Conservation (phyloP, 2,888 invertebrate species). For the Tenthredo notha region DNA sequence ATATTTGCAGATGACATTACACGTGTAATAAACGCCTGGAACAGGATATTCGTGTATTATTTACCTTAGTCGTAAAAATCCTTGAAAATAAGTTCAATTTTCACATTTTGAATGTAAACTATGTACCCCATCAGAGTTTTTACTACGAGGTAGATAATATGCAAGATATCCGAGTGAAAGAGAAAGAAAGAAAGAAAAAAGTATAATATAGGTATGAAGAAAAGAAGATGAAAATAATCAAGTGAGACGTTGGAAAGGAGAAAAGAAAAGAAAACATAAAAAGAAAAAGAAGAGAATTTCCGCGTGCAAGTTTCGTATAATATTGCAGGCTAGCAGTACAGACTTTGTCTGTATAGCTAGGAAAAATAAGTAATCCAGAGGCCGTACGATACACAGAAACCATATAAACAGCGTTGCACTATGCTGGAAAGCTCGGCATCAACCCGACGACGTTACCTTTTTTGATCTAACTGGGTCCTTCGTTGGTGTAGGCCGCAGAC, state of each 20-base stretch:
- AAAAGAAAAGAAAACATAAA: background rate
- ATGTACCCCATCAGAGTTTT: too few relatives aligned
- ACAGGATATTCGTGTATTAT: too few relatives aligned
- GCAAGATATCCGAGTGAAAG: background rate
- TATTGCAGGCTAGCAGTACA: background rate
- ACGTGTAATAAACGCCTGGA: too few relatives aligned
- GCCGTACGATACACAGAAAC: slow-evolving; percentile 74
- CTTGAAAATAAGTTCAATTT: too few relatives aligned
- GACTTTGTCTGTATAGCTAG: background rate
- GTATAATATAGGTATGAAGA: background rate
- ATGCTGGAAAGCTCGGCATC: slow-evolving; percentile 6
- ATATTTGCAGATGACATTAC: too few relatives aligned
- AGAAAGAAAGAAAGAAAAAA: background rate
- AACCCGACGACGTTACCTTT: background rate
- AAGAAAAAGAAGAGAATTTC: background rate
- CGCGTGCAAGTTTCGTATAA: background rate
- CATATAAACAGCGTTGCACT: slow-evolving; percentile 65
- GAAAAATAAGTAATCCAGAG: slow-evolving; percentile 61
- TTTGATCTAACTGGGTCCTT: background rate
- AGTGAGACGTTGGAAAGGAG: background rate
- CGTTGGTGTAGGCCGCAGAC: background rate
- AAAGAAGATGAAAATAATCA: background rate
- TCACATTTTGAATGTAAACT: too few relatives aligned
- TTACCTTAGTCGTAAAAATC: too few relatives aligned
- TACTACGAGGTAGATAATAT: background rate